Percentiles rank a stretch among this genome's conserved stretches.
Conservation (phyloP, 2,113 vertebrate genomes). For the Prietella phreatophila region DNA sequence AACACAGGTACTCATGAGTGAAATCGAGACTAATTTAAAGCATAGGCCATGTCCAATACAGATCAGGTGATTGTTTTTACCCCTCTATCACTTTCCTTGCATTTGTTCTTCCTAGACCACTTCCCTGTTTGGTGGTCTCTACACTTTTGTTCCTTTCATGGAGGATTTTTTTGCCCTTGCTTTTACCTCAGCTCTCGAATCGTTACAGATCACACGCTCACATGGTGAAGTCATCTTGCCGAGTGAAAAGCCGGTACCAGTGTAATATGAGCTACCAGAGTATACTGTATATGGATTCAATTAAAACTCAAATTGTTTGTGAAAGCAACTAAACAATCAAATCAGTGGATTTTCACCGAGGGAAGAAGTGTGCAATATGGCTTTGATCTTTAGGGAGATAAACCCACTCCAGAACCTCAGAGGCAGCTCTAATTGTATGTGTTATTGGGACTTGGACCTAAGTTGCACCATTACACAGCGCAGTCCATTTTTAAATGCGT, state of each 20-base stretch:
- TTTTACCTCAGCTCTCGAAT: neutral
- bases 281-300: constrained; percentile 31
- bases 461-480: neutral
- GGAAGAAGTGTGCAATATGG: constrained; percentile 18
- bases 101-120: neutral
- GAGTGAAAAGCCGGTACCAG: constrained; percentile 10
- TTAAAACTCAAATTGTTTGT: constrained; percentile 45
- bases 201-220: neutral
- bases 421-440: constrained; percentile 19
- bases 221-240: neutral
- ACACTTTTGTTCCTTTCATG: neutral
- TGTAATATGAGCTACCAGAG: constrained; percentile 3
- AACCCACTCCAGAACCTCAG: neutral
- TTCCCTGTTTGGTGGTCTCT: neutral
- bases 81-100: neutral
- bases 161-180: neutral
- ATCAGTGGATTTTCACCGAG: constrained; percentile 29
- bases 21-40: constrained; percentile 12
- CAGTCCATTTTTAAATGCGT: constrained; percentile 17
- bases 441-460: neutral
- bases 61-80: neutral
- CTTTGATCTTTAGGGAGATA: constrained; percentile 33
- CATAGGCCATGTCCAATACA: neutral
- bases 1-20: constrained; percentile 16
- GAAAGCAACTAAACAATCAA: constrained; percentile 43